These are phyloP conservation scores for Hozukius guyotensis DNA, from an alignment of 2,797 vertebrate species.

Conservation along the genomic window DNA sequence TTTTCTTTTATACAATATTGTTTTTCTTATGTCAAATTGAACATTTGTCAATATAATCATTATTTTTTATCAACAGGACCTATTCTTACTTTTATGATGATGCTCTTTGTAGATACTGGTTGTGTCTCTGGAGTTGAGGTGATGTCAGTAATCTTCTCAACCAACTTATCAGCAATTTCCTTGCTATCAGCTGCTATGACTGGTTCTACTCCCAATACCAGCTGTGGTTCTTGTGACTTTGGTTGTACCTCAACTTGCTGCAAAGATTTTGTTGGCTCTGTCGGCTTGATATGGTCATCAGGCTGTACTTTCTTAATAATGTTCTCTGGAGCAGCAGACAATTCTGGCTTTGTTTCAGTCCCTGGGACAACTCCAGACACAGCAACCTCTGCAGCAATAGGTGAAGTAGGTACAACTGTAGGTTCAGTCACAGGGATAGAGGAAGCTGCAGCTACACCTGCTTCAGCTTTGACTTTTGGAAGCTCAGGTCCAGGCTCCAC, in stretches of 20 bases:
- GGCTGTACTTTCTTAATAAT: slow-evolving; percentile 32
- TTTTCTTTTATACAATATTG: neutral
- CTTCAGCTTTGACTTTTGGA: slow-evolving; percentile 22
- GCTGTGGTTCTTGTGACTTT: slow-evolving; percentile 38
- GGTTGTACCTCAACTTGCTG: slow-evolving; percentile 30
- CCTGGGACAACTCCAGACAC: slow-evolving; percentile 20
- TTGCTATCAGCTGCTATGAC: slow-evolving; percentile 25
- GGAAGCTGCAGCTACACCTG: neutral
- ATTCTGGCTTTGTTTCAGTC: slow-evolving; percentile 35
- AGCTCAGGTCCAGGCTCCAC: slow-evolving; percentile 4
- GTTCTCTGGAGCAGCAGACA: slow-evolving; percentile 6
- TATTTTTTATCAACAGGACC: neutral
- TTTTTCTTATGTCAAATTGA: neutral
- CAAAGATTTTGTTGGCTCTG: slow-evolving; percentile 38
- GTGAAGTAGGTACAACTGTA: slow-evolving; percentile 1
- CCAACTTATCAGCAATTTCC: slow-evolving; percentile 19
- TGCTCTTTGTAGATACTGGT: slow-evolving; percentile 14
- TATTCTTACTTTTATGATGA: slow-evolving; percentile 51
- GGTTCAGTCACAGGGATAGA: slow-evolving; percentile 11
- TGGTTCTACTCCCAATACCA: slow-evolving; percentile 18
- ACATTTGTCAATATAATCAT: neutral
- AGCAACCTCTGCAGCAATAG: slow-evolving; percentile 25
- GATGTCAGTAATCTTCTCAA: slow-evolving; percentile 30
- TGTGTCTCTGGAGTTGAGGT: slow-evolving; percentile 26
- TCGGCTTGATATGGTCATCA: slow-evolving; percentile 22